A percentile compares a stretch with the other conserved stretches of the same genome.
Evolutionary conservation across 2,888 invertebrate species (phyloP).

Genomic region (Xylota sylvarum): DNA sequence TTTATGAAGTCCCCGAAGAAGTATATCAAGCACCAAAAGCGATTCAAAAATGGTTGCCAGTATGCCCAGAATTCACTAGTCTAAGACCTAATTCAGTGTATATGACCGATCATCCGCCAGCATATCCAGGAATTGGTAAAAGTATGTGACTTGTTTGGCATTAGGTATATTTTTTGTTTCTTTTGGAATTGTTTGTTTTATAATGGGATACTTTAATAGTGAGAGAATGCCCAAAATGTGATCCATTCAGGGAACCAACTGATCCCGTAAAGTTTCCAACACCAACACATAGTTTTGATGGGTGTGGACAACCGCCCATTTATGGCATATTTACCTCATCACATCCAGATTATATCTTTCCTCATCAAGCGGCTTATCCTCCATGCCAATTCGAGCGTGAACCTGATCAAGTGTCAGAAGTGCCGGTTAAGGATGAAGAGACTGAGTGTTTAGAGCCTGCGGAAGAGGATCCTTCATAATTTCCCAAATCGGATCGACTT

Average conservation of each 20-base stretch:
- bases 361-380: neutral
- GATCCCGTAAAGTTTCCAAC: neutral
- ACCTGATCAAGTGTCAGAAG: neutral
- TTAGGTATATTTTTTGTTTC: neutral
- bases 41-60: constrained; percentile 97
- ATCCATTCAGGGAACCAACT: neutral
- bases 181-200: neutral
- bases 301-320: neutral
- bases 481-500: too few species aligned
- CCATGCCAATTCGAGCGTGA: too few species aligned
- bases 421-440: too few species aligned
- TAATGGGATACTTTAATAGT: neutral
- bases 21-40: constrained; percentile 94
- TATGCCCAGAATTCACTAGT: constrained; percentile 87
- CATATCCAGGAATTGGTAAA: constrained; percentile 94
- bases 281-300: neutral
- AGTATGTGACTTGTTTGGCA: constrained; percentile 79
- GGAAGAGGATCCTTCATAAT: too few species aligned
- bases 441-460: too few species aligned
- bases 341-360: neutral
- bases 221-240: neutral
- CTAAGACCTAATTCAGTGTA: constrained; percentile 93
- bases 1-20: constrained; percentile 95
- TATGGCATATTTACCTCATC: neutral
- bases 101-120: constrained; percentile 95